A percentile compares a stretch with the other conserved stretches of the same genome.
Evolutionary conservation across 2,797 vertebrate genomes (phyloP).

Genomic region (Hippopotamyrus pictus): DNA sequence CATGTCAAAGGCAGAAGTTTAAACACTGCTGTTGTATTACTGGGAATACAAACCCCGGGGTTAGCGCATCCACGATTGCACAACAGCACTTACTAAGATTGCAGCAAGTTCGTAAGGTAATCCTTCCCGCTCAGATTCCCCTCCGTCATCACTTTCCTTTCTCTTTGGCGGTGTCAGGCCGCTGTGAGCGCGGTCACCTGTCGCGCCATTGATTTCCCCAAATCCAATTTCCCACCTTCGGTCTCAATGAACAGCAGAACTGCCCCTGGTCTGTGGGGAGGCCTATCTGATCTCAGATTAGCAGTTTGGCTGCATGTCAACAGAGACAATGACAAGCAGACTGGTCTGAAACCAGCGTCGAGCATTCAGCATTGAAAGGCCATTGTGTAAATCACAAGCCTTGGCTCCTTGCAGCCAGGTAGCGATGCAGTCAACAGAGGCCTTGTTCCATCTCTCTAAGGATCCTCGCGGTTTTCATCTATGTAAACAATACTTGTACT

Average conservation of each 20-base stretch:
- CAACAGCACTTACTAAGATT: constrained; percentile 24
- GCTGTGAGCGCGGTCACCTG: constrained; percentile 26
- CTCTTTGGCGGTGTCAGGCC: constrained; percentile 15
- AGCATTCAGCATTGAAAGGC: constrained; percentile 22
- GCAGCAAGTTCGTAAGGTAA: constrained; percentile 20
- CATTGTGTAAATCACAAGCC: constrained; percentile 28
- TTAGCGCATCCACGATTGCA: constrained; percentile 9
- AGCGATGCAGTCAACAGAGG: constrained; percentile 37
- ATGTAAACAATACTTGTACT: not conserved
- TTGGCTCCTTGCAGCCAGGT: constrained; percentile 37
- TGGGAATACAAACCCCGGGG: not conserved
- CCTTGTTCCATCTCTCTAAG: constrained; percentile 29
- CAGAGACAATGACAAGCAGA: constrained; percentile 26
- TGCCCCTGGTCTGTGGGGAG: constrained; percentile 23
- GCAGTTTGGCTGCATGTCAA: constrained; percentile 31
- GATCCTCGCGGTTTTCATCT: not conserved
- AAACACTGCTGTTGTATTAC: constrained; percentile 7
- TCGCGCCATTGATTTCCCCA: constrained; percentile 31
- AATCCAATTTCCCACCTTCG: constrained; percentile 31
- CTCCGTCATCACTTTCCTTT: constrained; percentile 29
- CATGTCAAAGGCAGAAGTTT: constrained; percentile 11
- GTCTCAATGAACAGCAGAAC: constrained; percentile 28
- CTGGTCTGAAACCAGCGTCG: constrained; percentile 28
- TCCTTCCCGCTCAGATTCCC: constrained; percentile 26
- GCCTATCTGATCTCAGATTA: constrained; percentile 31